Evolutionary conservation across 2,113 vertebrate genomes (phyloP).

Genomic region (Coreoperca whiteheadi): DNA sequence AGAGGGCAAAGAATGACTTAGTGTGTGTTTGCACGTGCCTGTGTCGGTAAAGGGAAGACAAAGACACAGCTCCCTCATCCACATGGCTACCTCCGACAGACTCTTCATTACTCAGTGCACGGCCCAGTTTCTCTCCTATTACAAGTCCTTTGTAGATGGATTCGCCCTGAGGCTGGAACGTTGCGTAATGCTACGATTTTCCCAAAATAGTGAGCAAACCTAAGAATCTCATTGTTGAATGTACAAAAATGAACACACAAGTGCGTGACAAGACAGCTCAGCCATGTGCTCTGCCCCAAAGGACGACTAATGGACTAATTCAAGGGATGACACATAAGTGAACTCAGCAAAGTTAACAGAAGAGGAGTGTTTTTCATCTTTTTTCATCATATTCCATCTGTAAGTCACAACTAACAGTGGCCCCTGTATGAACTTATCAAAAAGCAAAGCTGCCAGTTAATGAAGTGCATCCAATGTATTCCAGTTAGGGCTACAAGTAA

Average conservation of each 20-base stretch:
- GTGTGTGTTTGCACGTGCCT: neutral
- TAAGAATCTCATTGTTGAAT: conserved; percentile 14
- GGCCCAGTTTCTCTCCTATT: conserved; percentile 49
- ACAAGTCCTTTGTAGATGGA: conserved; percentile 32
- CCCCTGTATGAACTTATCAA: neutral
- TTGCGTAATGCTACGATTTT: conserved; percentile 44
- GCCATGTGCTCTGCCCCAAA: neutral
- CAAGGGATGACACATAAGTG: conserved; percentile 1
- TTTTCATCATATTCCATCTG: too few relatives aligned
- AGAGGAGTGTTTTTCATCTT: neutral
- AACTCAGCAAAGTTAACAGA: neutral
- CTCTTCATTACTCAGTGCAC: conserved; percentile 35
- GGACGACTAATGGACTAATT: conserved; percentile 14
- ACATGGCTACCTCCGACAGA: conserved; percentile 23
- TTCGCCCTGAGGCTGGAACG: conserved; percentile 33
- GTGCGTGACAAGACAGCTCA: neutral
- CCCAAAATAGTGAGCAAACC: conserved; percentile 13
- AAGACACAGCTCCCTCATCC: conserved; percentile 31
- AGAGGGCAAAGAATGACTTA: conserved; percentile 14
- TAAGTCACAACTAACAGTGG: conserved; percentile 3
- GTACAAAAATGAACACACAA: conserved; percentile 5
- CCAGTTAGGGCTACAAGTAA: neutral
- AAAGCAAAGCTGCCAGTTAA: neutral
- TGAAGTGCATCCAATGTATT: neutral
- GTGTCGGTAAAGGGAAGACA: neutral